Percentiles rank a stretch among this genome's conserved stretches.
phyloP scores from a whole-genome alignment of 2,113 vertebrate genomes.

The Chlamydotis undulata region DNA sequence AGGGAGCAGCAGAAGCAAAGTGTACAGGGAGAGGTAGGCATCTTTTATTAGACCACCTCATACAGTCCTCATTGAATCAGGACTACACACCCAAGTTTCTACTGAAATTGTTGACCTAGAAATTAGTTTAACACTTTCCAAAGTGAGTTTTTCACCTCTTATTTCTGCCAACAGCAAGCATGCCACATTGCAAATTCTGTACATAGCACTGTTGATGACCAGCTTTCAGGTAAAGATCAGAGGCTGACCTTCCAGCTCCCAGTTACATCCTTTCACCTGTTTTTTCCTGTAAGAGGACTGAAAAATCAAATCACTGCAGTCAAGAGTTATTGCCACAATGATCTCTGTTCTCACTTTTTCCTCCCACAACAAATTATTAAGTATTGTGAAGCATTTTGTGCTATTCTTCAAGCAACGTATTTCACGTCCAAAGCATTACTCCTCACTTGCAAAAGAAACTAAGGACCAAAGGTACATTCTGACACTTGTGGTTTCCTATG shows the following conservation, averaged over 20 bases:
- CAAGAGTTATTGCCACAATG: neutral
- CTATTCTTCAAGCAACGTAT: neutral
- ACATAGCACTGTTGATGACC: neutral
- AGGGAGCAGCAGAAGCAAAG: neutral
- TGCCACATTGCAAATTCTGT: neutral
- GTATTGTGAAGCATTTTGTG: neutral
- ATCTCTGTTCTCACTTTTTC: neutral
- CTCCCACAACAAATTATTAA: neutral
- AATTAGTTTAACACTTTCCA: neutral
- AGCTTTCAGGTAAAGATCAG: neutral
- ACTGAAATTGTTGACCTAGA: neutral
- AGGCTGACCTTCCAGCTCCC: neutral
- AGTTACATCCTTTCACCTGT: neutral
- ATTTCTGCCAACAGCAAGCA: neutral
- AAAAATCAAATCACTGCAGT: neutral
- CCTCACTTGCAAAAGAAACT: neutral
- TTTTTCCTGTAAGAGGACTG: neutral
- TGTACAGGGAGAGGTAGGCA: neutral
- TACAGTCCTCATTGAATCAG: neutral
- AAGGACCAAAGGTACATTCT: neutral
- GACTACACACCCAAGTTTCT: neutral
- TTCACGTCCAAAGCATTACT: neutral
- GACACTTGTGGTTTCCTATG: neutral
- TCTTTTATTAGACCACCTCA: neutral
- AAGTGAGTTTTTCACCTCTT: neutral